Evolutionary conservation across 2,797 vertebrate genomes (phyloP).

Genomic region (Pagetopsis macropterus): DNA sequence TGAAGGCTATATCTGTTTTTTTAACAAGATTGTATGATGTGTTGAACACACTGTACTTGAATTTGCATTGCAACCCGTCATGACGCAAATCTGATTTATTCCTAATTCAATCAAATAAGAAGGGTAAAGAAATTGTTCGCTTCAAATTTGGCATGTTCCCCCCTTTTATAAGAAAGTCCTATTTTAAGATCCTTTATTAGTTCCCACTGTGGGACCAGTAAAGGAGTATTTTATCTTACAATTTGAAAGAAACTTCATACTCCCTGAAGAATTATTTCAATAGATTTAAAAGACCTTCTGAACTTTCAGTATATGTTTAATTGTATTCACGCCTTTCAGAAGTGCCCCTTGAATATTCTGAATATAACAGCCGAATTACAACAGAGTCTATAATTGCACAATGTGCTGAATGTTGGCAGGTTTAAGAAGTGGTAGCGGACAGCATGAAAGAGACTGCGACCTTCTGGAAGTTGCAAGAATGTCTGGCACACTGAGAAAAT

Average conservation of each 20-base stretch:
- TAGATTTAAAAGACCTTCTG: background rate
- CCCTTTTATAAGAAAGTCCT: background rate
- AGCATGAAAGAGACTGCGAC: conserved; percentile 10
- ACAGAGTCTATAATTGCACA: background rate
- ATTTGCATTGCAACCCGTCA: background rate
- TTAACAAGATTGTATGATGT: background rate
- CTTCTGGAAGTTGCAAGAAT: conserved; percentile 19
- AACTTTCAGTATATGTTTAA: background rate
- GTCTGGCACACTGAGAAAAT: background rate
- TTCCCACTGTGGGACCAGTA: no score
- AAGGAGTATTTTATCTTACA: no score
- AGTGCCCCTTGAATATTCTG: background rate
- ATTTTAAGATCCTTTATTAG: background rate
- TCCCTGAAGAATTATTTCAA: background rate
- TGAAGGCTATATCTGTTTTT: conserved; percentile 14
- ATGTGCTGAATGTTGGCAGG: background rate
- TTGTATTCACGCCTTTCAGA: background rate
- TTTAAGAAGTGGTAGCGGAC: background rate
- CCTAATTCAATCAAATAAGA: background rate
- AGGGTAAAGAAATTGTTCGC: background rate
- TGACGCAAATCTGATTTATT: background rate
- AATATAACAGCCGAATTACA: background rate
- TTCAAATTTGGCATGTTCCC: background rate
- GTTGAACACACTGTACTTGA: background rate
- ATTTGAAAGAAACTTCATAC: no score